Evolutionary conservation across 2,113 vertebrate species (phyloP), one percentile per base, ranked within the genome.

Genomic region (Xenus cinereus): DNA sequence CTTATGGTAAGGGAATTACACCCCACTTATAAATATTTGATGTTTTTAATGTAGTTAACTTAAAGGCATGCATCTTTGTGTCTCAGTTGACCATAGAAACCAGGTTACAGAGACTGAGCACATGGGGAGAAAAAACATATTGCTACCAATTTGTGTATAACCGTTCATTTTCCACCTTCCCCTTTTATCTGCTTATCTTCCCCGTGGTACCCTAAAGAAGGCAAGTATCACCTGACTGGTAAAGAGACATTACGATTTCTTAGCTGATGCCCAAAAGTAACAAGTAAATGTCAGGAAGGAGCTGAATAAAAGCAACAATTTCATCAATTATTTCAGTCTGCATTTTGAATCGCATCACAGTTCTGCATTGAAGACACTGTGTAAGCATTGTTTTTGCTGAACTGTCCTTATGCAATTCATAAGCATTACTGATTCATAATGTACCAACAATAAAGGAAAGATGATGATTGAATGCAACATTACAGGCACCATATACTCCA

Each of bases 401-500:
- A 33, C 57, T 80, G 15, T 60, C 79, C 69, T 87, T 66, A 27
- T 26, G 46, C 45, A 69, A 41, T 91, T 94, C 37, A 9, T 59
- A 69, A 84, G 53, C 57, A 16, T 93, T 91, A 84, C 33, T 87
- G 78, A 79, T 89, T 95, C 51, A 50, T 84, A 86, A 84, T 79
- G 48, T 84, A 41, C 62, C 62, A 83, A 63, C 80, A 84, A 23
- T 90, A 86, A 93, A 53, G 26, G 67, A 41, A 68, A 57, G 43
- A 26, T 93, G 59, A 14, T 80, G 73, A 95, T 75, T 39, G 69
- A 87, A 69, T 93, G 39, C 81, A 89, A 91, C 24, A 11, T 97
- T 97, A 21, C 97, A 99, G 99, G 99, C 99, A 89, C 99, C 99
- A 27, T 99, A 99, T 91, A 99, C 99, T 64, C 99, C 99, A 28